phyloP scores from a whole-genome alignment of 2,113 vertebrate genomes.

The Gulo gulo region DNA sequence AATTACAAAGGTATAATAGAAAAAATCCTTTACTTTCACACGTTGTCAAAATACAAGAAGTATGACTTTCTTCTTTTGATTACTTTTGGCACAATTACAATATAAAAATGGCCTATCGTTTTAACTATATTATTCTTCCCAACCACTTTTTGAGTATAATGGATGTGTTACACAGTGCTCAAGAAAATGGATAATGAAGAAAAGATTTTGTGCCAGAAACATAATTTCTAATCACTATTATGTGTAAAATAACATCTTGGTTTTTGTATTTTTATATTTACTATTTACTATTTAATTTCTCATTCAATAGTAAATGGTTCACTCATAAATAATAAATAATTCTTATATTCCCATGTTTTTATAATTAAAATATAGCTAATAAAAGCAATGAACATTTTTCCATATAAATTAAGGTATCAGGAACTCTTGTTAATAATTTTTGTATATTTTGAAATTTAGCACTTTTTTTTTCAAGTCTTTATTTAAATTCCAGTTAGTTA shows the following conservation, averaged over 20 bases:
- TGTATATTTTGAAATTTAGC: neutral
- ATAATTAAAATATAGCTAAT: slow-evolving; percentile 18
- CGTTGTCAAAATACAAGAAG: neutral
- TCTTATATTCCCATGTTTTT: slow-evolving; percentile 11
- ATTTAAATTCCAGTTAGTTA: neutral
- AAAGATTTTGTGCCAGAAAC: neutral
- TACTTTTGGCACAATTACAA: slow-evolving; percentile 23
- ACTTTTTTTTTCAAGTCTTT: neutral
- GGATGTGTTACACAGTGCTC: neutral
- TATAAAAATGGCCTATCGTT: neutral
- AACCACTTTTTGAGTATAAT: neutral
- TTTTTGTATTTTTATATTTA: neutral
- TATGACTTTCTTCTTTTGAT: neutral
- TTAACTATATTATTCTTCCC: slow-evolving; percentile 9
- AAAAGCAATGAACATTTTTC: neutral
- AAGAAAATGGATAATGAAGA: neutral
- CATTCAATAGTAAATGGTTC: neutral
- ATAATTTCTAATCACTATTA: neutral
- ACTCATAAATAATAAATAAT: neutral
- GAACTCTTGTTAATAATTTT: slow-evolving; percentile 14
- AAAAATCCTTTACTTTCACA: neutral
- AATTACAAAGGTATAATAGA: neutral
- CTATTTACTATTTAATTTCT: slow-evolving; percentile 23
- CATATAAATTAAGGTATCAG: slow-evolving; percentile 6
- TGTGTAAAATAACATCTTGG: neutral